phyloP scores from a whole-genome alignment of 2,113 vertebrate genomes.

The Maccullochella peelii region DNA sequence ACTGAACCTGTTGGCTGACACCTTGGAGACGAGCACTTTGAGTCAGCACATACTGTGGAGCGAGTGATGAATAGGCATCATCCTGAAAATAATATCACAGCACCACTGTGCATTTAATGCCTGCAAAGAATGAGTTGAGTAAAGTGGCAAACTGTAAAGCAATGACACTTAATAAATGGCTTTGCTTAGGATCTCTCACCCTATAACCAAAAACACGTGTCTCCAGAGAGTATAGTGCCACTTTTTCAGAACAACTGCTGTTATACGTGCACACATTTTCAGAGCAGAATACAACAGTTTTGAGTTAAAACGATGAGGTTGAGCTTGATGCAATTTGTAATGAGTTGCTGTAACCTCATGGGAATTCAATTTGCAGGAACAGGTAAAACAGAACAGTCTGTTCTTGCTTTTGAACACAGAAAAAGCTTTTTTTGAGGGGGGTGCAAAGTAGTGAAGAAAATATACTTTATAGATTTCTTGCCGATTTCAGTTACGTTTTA shows the following conservation, averaged over 20 bases:
- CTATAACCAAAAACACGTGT: neutral
- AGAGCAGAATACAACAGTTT: neutral
- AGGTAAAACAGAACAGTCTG: constrained; percentile 5
- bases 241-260: neutral
- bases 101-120: neutral
- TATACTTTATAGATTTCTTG: neutral
- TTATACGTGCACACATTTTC: neutral
- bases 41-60: constrained; percentile 6
- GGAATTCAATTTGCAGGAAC: constrained; percentile 22
- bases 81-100: constrained; percentile 13
- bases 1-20: neutral
- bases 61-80: neutral
- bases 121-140: neutral
- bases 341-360: constrained; percentile 30
- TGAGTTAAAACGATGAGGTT: too few species aligned
- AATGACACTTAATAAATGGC: neutral
- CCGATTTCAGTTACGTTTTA: neutral
- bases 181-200: constrained; percentile 13
- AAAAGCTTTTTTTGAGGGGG: neutral
- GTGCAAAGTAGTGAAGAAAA: too few species aligned
- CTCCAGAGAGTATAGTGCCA: neutral
- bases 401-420: neutral
- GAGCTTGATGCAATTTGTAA: constrained; percentile 11
- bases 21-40: neutral
- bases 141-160: neutral